Percentiles rank a stretch among this genome's conserved stretches.
Evolutionary conservation across 2,797 vertebrate species (phyloP).

Genomic region (Kryptolebias ocellatus): DNA sequence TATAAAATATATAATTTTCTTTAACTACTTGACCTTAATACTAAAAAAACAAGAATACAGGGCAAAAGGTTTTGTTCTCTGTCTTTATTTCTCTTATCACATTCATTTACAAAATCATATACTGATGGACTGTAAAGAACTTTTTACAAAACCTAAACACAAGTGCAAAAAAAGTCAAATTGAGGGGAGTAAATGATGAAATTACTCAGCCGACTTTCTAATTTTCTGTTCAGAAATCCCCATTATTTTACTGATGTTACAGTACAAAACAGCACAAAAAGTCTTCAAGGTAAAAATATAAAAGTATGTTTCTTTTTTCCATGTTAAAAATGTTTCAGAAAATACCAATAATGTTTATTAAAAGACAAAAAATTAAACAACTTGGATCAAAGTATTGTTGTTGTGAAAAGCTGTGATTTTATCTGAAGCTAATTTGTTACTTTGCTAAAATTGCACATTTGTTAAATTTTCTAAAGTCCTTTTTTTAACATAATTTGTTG

Average conservation of each 20-base stretch:
- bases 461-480: conserved; percentile 1
- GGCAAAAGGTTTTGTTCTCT: not conserved
- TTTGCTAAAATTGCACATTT: conserved; percentile 14
- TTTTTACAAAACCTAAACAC: conserved; percentile 52
- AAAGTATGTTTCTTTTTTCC: conserved; percentile 16
- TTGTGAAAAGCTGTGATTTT: conserved; percentile 16
- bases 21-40: no score
- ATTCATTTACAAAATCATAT: conserved; percentile 36
- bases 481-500: not conserved
- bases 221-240: conserved; percentile 1
- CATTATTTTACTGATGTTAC: conserved; percentile 14
- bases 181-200: not conserved
- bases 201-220: not conserved
- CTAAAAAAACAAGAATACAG: not conserved
- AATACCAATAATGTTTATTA: conserved; percentile 2
- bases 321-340: conserved; percentile 6
- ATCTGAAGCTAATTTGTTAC: conserved; percentile 23
- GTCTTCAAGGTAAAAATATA: conserved; percentile 29
- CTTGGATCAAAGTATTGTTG: not conserved
- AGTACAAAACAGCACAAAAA: conserved; percentile 25
- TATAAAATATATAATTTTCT: no score
- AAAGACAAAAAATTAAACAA: not conserved
- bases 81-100: conserved; percentile 27
- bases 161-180: conserved; percentile 7
- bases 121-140: conserved; percentile 16